Conservation (phyloP, 2,888 invertebrate species). For the Hyposoter dolosus region DNA sequence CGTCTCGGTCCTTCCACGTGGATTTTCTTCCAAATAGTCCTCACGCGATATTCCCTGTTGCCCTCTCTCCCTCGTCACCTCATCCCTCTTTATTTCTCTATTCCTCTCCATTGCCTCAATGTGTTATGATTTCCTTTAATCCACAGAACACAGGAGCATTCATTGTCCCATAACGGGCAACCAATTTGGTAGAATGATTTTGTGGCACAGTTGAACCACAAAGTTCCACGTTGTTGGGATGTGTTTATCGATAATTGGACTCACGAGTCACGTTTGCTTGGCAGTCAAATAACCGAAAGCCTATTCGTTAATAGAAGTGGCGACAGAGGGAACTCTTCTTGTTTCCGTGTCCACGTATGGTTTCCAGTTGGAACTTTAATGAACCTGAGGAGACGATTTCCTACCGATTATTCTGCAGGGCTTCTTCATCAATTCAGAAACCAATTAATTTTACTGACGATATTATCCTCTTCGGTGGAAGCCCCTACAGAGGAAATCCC, state of each 20-base stretch:
- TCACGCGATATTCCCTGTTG: background rate
- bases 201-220: slow-evolving; percentile 33
- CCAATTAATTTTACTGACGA: slow-evolving; percentile 54
- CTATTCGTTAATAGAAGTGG: background rate
- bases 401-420: slow-evolving; percentile 14
- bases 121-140: slow-evolving; percentile 21
- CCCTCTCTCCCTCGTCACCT: slow-evolving; percentile 1
- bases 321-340: background rate
- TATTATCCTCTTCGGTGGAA: slow-evolving; percentile 25
- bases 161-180: slow-evolving; percentile 45
- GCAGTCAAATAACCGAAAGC: slow-evolving; percentile 12
- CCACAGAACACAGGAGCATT: background rate
- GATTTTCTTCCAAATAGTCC: slow-evolving; percentile 19
- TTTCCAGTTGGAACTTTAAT: slow-evolving; percentile 41
- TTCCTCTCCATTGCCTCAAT: background rate
- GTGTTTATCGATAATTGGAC: slow-evolving; percentile 29
- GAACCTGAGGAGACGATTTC: background rate
- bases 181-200: slow-evolving; percentile 53
- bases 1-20: slow-evolving; percentile 39
- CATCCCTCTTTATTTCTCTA: slow-evolving; percentile 1
- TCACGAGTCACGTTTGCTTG: background rate
- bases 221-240: background rate
- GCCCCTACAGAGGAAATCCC: slow-evolving; percentile 26
- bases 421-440: slow-evolving; percentile 34
- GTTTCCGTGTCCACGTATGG: slow-evolving; percentile 26